Percentiles rank a stretch among this genome's conserved stretches.
phyloP scores from a whole-genome alignment of 2,888 invertebrate genomes.

The Drosophila nr. fundita region DNA sequence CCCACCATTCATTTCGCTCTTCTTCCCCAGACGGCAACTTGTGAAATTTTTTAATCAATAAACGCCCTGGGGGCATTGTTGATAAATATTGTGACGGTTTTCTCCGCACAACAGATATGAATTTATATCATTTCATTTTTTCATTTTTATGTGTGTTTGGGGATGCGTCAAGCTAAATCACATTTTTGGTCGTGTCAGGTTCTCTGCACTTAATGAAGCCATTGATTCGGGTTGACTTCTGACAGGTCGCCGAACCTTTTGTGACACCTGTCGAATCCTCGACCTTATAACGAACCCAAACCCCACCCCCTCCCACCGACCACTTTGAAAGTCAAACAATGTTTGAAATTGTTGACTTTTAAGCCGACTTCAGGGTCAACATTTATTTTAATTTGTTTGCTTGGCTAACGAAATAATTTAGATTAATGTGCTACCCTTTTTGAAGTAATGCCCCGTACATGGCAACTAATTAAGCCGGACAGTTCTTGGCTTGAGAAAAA shows the following conservation, averaged over 20 bases:
- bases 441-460: conserved; percentile 18
- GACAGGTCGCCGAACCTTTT: conserved; percentile 30
- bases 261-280: conserved; percentile 56
- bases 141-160: conserved; percentile 10
- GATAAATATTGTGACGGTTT: conserved; percentile 66
- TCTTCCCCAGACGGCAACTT: conserved; percentile 14
- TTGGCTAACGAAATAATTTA: conserved; percentile 67
- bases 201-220: conserved; percentile 60
- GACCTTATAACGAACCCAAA: conserved; percentile 6
- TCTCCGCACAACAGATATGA: conserved; percentile 46
- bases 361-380: conserved; percentile 44
- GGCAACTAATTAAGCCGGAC: conserved; percentile 60
- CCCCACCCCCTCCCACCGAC: too few species aligned
- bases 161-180: not conserved
- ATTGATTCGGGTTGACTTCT: conserved; percentile 57
- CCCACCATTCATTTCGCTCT: not conserved
- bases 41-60: conserved; percentile 74
- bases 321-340: conserved; percentile 39
- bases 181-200: conserved; percentile 15
- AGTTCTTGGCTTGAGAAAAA: conserved; percentile 34
- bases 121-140: conserved; percentile 57
- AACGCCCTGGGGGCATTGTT: conserved; percentile 63
- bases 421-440: conserved; percentile 60
- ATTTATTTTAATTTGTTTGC: conserved; percentile 73
- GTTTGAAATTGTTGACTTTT: conserved; percentile 70